These are phyloP conservation scores for Crocallis elinguaria DNA, from an alignment of 2,888 invertebrate species.

Conservation along the genomic window DNA sequence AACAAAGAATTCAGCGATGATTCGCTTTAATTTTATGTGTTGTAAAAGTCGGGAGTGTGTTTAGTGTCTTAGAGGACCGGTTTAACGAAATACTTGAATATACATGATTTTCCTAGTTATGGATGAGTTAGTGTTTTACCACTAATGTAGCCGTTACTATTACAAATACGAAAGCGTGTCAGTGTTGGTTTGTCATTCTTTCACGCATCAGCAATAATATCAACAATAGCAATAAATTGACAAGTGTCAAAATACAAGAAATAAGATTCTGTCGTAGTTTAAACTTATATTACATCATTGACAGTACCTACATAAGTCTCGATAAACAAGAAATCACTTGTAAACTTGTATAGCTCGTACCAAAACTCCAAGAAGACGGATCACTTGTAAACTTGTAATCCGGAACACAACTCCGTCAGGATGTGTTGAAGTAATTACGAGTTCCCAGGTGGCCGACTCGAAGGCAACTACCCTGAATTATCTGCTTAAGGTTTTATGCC, in stretches of 20 bases:
- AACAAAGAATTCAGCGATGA: constrained; percentile 39
- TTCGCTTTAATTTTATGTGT: constrained; percentile 28
- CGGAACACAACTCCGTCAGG: constrained; percentile 50
- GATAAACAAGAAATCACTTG: neutral
- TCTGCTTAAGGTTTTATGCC: constrained; percentile 69
- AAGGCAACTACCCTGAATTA: constrained; percentile 72
- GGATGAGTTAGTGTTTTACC: no score
- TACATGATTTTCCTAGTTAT: no score
- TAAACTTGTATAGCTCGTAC: neutral
- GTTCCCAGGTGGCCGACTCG: constrained; percentile 74
- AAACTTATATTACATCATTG: no score
- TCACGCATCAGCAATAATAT: no score
- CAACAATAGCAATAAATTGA: no score
- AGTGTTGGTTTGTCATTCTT: no score
- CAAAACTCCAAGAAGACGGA: neutral
- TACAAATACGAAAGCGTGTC: no score
- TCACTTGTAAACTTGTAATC: constrained; percentile 22
- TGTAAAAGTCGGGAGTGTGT: constrained; percentile 16
- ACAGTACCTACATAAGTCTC: neutral
- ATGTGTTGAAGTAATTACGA: constrained; percentile 70
- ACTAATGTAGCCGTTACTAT: no score
- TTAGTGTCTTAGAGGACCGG: constrained; percentile 3
- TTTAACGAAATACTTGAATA: neutral
- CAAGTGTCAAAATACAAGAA: no score
- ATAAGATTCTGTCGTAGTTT: no score